phyloP scores from a whole-genome alignment of 2,888 invertebrate genomes.

The Dorcus parallelipipedus region DNA sequence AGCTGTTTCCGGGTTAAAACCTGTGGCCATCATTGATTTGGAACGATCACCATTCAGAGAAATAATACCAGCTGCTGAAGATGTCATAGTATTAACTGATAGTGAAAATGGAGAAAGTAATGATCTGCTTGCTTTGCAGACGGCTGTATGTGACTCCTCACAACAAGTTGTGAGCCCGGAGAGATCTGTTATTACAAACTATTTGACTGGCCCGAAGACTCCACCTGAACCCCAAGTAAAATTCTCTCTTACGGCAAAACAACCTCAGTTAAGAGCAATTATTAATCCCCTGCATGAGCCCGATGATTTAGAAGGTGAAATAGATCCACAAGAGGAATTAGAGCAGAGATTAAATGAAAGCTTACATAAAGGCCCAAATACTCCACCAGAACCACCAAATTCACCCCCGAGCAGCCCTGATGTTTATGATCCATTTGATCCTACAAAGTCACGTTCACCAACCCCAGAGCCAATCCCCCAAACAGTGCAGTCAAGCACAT shows the following conservation, averaged over 20 bases:
- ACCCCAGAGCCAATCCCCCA: conserved; percentile 51
- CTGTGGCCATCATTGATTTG: conserved; percentile 81
- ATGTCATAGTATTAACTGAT: conserved; percentile 80
- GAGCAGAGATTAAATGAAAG: conserved; percentile 32
- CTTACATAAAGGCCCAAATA: conserved; percentile 66
- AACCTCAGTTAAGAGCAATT: conserved; percentile 52
- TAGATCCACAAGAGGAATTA: conserved; percentile 32
- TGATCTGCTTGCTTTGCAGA: conserved; percentile 24
- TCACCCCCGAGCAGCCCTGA: conserved; percentile 72
- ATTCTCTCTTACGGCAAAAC: conserved; percentile 58
- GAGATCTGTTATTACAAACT: conserved; percentile 31
- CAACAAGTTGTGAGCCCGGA: conserved; percentile 40
- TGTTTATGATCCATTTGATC: conserved; percentile 89
- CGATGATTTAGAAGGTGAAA: conserved; percentile 45
- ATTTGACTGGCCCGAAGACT: conserved; percentile 65
- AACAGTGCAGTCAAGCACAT: conserved; percentile 13
- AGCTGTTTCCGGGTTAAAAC: conserved; percentile 55
- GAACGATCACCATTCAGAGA: conserved; percentile 83
- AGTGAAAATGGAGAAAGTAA: conserved; percentile 58
- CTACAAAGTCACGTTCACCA: conserved; percentile 75
- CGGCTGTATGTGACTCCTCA: conserved; percentile 31
- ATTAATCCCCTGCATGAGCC: conserved; percentile 63
- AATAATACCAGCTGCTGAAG: conserved; percentile 74
- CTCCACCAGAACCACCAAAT: conserved; percentile 66
- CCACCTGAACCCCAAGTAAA: conserved; percentile 71